phyloP scores from a whole-genome alignment of 1,140 invertebrate species.

The Varroa destructor region DNA sequence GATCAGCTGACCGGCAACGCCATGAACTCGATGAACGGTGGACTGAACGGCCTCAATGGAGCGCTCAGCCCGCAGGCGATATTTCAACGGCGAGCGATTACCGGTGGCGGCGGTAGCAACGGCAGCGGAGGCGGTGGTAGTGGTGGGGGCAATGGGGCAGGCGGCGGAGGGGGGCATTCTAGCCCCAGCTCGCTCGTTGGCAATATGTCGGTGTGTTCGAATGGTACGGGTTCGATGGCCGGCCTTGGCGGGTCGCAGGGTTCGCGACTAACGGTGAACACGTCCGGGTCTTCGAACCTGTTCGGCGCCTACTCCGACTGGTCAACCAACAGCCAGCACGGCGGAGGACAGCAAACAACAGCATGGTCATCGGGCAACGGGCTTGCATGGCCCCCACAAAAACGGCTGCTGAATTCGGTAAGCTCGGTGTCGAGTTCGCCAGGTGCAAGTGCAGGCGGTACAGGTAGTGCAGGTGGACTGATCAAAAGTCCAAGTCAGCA shows the following conservation, averaged over 20 bases:
- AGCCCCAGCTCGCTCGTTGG: slow-evolving; percentile 17
- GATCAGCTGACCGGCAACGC: not conserved
- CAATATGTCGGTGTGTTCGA: too few relatives aligned
- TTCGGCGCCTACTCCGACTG: slow-evolving; percentile 27
- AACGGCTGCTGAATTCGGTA: slow-evolving; percentile 23
- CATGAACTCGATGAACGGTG: not conserved
- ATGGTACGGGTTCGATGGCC: slow-evolving; percentile 5
- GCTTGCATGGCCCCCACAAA: slow-evolving; percentile 24
- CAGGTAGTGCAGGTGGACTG: not conserved
- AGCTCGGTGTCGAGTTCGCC: not conserved
- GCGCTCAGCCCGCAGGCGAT: slow-evolving; percentile 12
- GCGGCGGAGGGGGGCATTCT: not conserved
- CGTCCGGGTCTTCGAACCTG: slow-evolving; percentile 16
- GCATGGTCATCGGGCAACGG: slow-evolving; percentile 19
- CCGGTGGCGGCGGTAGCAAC: not conserved
- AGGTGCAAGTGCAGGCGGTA: too few relatives aligned
- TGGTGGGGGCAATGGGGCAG: too few relatives aligned
- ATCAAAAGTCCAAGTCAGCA: slow-evolving; percentile 23
- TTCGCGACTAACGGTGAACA: slow-evolving; percentile 23
- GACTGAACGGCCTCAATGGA: not conserved
- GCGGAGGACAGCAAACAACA: not conserved
- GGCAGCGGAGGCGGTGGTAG: too few relatives aligned
- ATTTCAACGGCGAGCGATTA: slow-evolving; percentile 24
- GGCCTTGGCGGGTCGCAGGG: slow-evolving; percentile 12
- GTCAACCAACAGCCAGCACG: slow-evolving; percentile 14